These are phyloP conservation scores for Pachliopta kotzebuea DNA, from an alignment of 2,888 invertebrate species.

Conservation along the genomic window DNA sequence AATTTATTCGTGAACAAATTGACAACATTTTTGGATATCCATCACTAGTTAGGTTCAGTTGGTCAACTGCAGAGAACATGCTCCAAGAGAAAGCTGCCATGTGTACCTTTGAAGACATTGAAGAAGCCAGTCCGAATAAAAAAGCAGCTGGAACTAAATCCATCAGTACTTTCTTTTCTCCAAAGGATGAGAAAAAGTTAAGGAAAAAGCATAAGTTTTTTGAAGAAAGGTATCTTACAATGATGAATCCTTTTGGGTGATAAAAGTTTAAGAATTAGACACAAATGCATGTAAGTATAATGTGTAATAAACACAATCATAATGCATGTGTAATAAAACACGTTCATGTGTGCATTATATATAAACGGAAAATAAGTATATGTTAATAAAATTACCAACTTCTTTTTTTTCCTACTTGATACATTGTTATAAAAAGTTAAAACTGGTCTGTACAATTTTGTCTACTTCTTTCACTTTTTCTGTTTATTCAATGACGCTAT, in stretches of 20 bases:
- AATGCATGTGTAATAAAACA: too few relatives aligned
- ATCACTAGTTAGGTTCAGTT: conserved; percentile 95
- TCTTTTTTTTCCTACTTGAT: neutral
- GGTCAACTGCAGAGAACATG: conserved; percentile 95
- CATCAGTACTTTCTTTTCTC: conserved; percentile 82
- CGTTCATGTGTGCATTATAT: too few relatives aligned
- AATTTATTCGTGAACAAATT: conserved; percentile 89
- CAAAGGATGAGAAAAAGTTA: conserved; percentile 56
- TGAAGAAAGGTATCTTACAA: conserved; percentile 81
- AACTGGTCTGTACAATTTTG: too few relatives aligned
- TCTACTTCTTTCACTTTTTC: too few relatives aligned
- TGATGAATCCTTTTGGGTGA: conserved; percentile 71
- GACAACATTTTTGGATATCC: conserved; percentile 98
- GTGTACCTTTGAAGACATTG: conserved; percentile 86
- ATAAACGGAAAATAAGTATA: too few relatives aligned
- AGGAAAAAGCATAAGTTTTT: conserved; percentile 84
- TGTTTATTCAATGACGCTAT: too few relatives aligned
- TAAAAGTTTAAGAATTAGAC: neutral
- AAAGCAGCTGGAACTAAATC: conserved; percentile 67
- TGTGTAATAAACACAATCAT: too few relatives aligned
- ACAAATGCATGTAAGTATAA: too few relatives aligned
- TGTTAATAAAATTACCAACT: neutral
- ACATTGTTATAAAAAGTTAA: neutral
- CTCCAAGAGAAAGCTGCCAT: conserved; percentile 86
- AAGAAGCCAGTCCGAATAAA: conserved; percentile 56